These are phyloP conservation scores for Hymenochirus boettgeri DNA, from an alignment of 2,113 vertebrate genomes.

Conservation along the genomic window DNA sequence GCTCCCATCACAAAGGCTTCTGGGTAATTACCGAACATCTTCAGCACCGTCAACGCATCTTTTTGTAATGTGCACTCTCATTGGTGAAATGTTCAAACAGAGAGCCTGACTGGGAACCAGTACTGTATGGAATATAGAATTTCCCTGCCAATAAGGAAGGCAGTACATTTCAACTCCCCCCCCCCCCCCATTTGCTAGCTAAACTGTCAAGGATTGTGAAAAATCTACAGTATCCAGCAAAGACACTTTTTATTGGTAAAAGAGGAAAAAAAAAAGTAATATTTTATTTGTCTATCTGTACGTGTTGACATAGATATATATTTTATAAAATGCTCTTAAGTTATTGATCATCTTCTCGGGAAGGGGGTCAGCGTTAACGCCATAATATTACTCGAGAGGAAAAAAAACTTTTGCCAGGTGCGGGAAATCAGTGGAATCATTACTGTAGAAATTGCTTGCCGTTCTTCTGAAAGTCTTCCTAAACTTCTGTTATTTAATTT, in stretches of 20 bases:
- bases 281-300: conserved; percentile 36
- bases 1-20: no score
- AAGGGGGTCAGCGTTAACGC: conserved; percentile 23
- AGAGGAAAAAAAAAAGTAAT: conserved; percentile 31
- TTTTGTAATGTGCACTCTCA: neutral
- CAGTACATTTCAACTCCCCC: neutral
- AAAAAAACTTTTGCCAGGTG: no score
- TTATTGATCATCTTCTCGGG: conserved; percentile 24
- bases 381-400: conserved; percentile 32
- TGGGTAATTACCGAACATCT: conserved; percentile 8
- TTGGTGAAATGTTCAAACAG: neutral
- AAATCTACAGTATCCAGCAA: conserved; percentile 24
- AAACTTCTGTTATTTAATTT: conserved; percentile 7
- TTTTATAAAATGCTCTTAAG: conserved; percentile 27
- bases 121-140: neutral
- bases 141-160: neutral
- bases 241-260: conserved; percentile 32
- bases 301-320: conserved; percentile 30
- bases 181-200: conserved; percentile 15
- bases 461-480: conserved; percentile 35
- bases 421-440: conserved; percentile 13
- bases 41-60: no score
- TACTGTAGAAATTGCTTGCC: conserved; percentile 14
- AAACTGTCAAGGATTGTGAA: conserved; percentile 20
- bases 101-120: neutral